Evolutionary conservation across 2,113 vertebrate genomes (phyloP).

Genomic region (Syrmaticus mikado): DNA sequence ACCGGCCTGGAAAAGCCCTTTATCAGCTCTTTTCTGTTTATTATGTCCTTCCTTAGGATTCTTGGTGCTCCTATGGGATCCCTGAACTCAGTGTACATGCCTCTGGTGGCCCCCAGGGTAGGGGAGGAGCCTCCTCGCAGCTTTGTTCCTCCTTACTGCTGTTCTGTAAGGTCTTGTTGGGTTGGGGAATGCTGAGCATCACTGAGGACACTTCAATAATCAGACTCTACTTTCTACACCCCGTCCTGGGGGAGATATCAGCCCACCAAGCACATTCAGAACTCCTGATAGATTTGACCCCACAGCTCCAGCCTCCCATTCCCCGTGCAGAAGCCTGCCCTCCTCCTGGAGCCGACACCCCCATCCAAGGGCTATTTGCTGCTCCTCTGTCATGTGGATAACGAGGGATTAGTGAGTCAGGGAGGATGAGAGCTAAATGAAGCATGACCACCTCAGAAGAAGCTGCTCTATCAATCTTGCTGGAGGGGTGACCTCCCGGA

Average conservation of each 20-base stretch:
- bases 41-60: neutral
- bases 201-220: fast-evolving
- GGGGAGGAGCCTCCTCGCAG: neutral
- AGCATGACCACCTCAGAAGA: neutral
- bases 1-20: neutral
- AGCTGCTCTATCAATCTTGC: neutral
- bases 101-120: neutral
- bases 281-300: neutral
- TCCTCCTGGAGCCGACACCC: neutral
- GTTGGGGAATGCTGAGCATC: neutral
- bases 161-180: neutral
- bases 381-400: constrained; percentile 42
- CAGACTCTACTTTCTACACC: neutral
- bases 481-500: neutral
- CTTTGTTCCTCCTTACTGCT: neutral
- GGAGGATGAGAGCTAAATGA: constrained; percentile 38
- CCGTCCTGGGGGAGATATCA: fast-evolving
- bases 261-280: neutral
- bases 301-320: neutral
- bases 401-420: constrained; percentile 17
- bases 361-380: neutral
- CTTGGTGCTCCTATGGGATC: neutral
- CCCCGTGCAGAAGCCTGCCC: neutral
- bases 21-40: neutral
- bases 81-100: neutral